Base-by-base conservation (phyloP, 2,888 invertebrate genomes). In the Lycaena phlaeas region DNA sequence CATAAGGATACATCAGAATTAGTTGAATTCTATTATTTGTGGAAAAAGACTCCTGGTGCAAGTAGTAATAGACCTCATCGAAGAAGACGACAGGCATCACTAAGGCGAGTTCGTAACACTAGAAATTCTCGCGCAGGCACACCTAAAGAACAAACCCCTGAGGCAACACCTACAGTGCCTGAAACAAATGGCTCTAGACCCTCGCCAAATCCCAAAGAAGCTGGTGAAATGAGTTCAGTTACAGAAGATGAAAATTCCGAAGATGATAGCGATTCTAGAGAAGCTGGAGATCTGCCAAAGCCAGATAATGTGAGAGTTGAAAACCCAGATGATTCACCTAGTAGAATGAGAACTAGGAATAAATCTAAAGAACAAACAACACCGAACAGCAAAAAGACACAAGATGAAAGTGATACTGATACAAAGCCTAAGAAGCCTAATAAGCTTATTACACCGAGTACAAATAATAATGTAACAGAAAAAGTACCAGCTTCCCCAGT, bases 41-140 rank as follows among this genome's bases (percentile, higher is more conserved):
- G 99, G 99, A 99, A 99, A 87, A 99, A 98, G 86, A 97, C 98
- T 27, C 96, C 98, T 12, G 96, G 96, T 60, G 98, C 98, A 48
- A 95, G 96, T 73, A 96, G 95, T 70, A 97, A 97, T 75, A 89
- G 98, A 55, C 97, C 97, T 15, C 97, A 97, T 68, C 88, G 97
- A 52, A 88, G 97, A 66, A 87, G 96, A 50, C 87, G 96, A 39
- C 95, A 94, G 71, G 93, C 93, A 56, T 95, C 95, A 38, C 82
- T 96, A 57, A 88, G 96, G 54, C 88, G 96, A 60, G 95, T 95
- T 52, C 89, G 95, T 51, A 94, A 94, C 61, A 95, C 95, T 41
- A 87, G 95, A 51, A 95, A 94, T 67, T 93, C 94, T 54, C 89
- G 95, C 64, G 92, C 93, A 54, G 92, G 90, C 50, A 91, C 89